Evolutionary conservation across 2,797 vertebrate species (phyloP), one percentile per base, ranked within the genome.

Genomic region (Poecilia gillii): DNA sequence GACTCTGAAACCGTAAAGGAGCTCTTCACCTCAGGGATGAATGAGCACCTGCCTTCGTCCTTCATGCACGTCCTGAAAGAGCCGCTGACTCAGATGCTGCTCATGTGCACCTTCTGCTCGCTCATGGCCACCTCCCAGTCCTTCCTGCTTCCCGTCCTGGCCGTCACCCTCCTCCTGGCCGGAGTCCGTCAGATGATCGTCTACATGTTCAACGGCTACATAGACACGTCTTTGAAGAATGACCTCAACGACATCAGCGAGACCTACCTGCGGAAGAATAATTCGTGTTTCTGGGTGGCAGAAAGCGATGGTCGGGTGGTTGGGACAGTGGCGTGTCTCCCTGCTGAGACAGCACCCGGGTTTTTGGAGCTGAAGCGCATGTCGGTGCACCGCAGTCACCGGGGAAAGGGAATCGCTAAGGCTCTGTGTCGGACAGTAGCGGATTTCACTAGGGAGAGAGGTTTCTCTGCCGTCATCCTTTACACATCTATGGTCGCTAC

Each of bases 211-310:
- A 92, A 79, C 39, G 49, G 25, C 0, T 96, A 97, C 90, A 96
- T 97, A 8, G 91, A 96, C 16, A 57, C 45, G 0, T 90, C 88
- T 28, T 79, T 96, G 43, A 80, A 70, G 41, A 86, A 84, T 25
- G 97, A 97, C 90, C 92, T 97, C 7, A 64, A 72, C 51, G 62
- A 89, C 84, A 91, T 96, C 73, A 14, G n/a, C 0, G 81, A 90
- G 33, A 82, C 73, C 47, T 96, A 96, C 89, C 70, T 96, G 83
- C 70, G 80, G 14, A 33, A 75, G 25, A 81, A 87, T n/a, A 90
- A 94, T 75, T 83, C 95, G 0, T 93, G 94, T 47, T 97, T 97
- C 74, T 97, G 96, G 96, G 96, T 97, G 88, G 96, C 93, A 0
- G 96, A 97, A 46, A 90, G 43, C 0, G 95, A 96, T 0, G 96